Evolutionary conservation across 1,140 invertebrate species (phyloP).

Genomic region (Drosophila kanapiae): DNA sequence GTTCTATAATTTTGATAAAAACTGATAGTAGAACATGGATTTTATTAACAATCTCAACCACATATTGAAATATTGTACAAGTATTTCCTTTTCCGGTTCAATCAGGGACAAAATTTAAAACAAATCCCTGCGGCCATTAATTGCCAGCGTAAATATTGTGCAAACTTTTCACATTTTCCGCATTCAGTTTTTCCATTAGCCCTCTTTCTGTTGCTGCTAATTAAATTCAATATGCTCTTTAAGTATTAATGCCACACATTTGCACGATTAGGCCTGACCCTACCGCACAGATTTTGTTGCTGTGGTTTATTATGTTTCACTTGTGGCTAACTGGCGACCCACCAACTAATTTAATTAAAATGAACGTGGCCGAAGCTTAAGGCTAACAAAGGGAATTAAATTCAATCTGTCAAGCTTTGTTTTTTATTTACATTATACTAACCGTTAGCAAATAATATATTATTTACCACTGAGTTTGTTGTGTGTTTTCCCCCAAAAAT

Average conservation of each 20-base stretch:
- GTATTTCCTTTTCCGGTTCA: background rate
- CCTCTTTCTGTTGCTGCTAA: constrained; percentile 44
- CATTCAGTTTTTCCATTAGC: constrained; percentile 22
- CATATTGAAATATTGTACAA: constrained; percentile 11
- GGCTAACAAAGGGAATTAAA: constrained; percentile 50
- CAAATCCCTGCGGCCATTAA: constrained; percentile 28
- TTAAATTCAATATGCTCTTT: constrained; percentile 66
- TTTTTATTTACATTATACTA: constrained; percentile 45
- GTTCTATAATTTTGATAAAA: background rate
- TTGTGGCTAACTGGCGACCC: constrained; percentile 37
- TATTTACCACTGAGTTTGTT: constrained; percentile 31
- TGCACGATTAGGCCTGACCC: constrained; percentile 46
- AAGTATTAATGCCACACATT: constrained; percentile 63
- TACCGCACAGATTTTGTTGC: constrained; percentile 28
- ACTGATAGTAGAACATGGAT: background rate
- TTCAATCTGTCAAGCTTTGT: constrained; percentile 25
- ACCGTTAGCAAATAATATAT: constrained; percentile 30
- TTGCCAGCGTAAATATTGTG: constrained; percentile 39
- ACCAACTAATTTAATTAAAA: constrained; percentile 67
- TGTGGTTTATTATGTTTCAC: constrained; percentile 48
- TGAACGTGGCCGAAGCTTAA: constrained; percentile 28
- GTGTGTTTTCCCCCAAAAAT: constrained; percentile 1
- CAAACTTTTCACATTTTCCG: constrained; percentile 11
- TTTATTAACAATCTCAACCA: constrained; percentile 2
- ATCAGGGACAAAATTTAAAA: background rate